phyloP scores from a whole-genome alignment of 2,888 invertebrate genomes.

The Augiades crinisus region DNA sequence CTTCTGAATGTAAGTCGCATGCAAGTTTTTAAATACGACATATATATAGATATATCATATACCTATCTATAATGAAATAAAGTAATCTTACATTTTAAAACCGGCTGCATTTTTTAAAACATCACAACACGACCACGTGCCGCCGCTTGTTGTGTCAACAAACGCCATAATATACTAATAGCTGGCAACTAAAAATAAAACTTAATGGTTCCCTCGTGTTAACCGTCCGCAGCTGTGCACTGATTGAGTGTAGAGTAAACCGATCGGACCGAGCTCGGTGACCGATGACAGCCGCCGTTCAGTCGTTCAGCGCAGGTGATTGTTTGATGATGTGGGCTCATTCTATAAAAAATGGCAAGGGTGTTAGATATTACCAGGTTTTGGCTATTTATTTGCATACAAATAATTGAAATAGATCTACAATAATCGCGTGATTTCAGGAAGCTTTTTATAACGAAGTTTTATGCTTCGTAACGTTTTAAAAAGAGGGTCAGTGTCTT shows the following conservation, averaged over 20 bases:
- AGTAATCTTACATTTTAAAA: not conserved
- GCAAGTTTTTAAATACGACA: too few relatives aligned
- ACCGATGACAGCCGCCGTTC: constrained; percentile 50
- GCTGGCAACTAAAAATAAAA: constrained; percentile 31
- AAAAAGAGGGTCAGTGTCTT: too few relatives aligned
- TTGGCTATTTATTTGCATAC: too few relatives aligned
- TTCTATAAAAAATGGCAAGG: too few relatives aligned
- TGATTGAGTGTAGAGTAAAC: constrained; percentile 53
- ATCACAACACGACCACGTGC: constrained; percentile 12
- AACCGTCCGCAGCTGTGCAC: constrained; percentile 42
- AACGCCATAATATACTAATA: constrained; percentile 23
- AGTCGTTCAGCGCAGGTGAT: constrained; percentile 5
- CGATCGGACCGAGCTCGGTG: constrained; percentile 35
- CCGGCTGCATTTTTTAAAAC: not conserved
- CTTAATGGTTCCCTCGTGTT: constrained; percentile 7
- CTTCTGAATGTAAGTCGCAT: too few relatives aligned
- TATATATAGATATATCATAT: too few relatives aligned
- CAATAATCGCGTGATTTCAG: too few relatives aligned
- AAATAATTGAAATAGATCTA: too few relatives aligned
- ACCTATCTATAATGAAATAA: too few relatives aligned
- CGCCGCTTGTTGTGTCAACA: constrained; percentile 33
- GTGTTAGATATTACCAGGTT: too few relatives aligned
- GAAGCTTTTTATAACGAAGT: too few relatives aligned
- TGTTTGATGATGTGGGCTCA: not conserved
- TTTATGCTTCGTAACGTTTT: too few relatives aligned